phyloP scores from a whole-genome alignment of 2,113 vertebrate species.

The Mixornis gularis region DNA sequence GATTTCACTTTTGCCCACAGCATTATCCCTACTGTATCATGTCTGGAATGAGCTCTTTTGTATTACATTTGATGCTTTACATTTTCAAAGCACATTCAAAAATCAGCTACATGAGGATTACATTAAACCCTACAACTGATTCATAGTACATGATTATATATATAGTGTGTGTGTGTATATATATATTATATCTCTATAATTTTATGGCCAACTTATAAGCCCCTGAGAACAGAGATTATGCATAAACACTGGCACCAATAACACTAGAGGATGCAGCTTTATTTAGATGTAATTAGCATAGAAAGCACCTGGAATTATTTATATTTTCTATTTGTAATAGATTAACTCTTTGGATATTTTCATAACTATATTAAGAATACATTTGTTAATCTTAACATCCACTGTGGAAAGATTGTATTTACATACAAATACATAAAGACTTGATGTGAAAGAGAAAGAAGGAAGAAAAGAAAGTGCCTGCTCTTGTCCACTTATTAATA shows the following conservation, averaged over 20 bases:
- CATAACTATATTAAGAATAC: constrained; percentile 27
- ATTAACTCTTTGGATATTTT: constrained; percentile 51
- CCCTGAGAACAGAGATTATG: constrained; percentile 64
- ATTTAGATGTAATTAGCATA: constrained; percentile 6
- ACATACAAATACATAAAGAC: constrained; percentile 9
- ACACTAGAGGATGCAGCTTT: neutral
- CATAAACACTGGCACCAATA: constrained; percentile 46
- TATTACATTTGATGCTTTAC: neutral
- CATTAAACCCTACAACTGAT: constrained; percentile 38
- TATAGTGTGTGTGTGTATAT: neutral
- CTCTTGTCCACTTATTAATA: neutral
- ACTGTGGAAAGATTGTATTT: constrained; percentile 31
- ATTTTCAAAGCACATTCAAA: constrained; percentile 37
- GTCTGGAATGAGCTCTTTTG: constrained; percentile 12
- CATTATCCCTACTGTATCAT: neutral
- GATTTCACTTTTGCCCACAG: neutral
- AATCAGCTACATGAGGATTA: constrained; percentile 16
- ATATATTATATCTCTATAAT: constrained; percentile 9
- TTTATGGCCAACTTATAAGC: constrained; percentile 44
- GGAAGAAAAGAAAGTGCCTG: neutral
- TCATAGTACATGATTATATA: neutral
- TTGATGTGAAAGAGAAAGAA: neutral
- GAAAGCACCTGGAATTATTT: constrained; percentile 37
- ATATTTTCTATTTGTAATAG: constrained; percentile 47
- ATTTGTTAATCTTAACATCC: constrained; percentile 37